Percentiles rank a stretch among this genome's conserved stretches.
Conservation (phyloP, 2,888 invertebrate species). For the Megamerina dolium region DNA sequence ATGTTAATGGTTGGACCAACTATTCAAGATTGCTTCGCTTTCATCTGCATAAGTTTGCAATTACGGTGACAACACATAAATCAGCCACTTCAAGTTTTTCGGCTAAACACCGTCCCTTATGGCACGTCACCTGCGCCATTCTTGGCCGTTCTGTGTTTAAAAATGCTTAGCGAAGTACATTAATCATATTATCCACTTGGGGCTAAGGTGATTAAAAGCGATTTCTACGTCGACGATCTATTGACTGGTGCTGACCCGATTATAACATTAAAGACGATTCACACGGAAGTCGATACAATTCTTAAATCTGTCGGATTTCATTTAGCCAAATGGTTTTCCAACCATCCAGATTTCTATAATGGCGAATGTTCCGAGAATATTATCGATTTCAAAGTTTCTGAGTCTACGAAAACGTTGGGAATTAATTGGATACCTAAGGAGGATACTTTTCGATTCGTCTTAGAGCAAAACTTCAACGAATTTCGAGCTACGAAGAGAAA, state of each 20-base stretch:
- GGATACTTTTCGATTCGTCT: conserved; percentile 8
- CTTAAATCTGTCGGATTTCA: conserved; percentile 1
- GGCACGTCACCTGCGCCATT: conserved; percentile 5
- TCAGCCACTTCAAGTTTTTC: neutral
- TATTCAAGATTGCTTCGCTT: conserved; percentile 6
- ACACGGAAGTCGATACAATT: too few species aligned
- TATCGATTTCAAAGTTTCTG: too few species aligned
- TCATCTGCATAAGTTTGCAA: conserved; percentile 1
- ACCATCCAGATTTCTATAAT: neutral
- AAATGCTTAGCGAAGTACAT: too few species aligned
- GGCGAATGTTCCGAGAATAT: neutral
- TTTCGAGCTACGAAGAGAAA: conserved; percentile 10
- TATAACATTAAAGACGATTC: too few species aligned
- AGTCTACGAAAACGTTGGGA: conserved; percentile 12
- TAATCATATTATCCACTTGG: too few species aligned
- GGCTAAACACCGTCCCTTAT: neutral
- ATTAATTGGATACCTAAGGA: conserved; percentile 9
- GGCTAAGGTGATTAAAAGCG: conserved; percentile 10
- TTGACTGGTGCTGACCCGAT: too few species aligned
- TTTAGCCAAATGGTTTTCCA: conserved; percentile 15
- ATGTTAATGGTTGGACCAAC: conserved; percentile 7
- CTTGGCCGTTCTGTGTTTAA: too few species aligned
- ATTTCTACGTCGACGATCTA: conserved; percentile 25
- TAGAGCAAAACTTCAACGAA: conserved; percentile 12
- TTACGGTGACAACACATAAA: conserved; percentile 2